Conservation (phyloP, 2,113 vertebrate genomes). For the Callionymus lyra region DNA sequence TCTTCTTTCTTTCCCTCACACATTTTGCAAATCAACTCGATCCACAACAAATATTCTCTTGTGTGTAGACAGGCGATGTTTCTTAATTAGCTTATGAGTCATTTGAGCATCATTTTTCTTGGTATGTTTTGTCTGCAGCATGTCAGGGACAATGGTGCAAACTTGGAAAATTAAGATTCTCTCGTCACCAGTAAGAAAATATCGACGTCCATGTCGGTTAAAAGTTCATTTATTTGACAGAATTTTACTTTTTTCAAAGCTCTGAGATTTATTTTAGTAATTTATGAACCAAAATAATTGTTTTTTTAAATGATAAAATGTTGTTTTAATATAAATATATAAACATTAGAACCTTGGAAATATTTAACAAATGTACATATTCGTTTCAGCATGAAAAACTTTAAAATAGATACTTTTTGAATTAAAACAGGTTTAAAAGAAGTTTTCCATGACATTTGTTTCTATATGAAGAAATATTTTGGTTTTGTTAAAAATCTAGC, state of each 20-base stretch:
- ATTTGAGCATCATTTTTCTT: slow-evolving; percentile 12
- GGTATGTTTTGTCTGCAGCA: slow-evolving; percentile 8
- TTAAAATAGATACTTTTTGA: too few species aligned
- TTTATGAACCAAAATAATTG: neutral
- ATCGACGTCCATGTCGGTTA: too few species aligned
- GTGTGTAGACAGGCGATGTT: slow-evolving; percentile 14
- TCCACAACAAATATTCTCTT: slow-evolving; percentile 18
- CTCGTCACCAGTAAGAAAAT: too few species aligned
- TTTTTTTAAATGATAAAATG: slow-evolving; percentile 1
- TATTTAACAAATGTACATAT: too few species aligned
- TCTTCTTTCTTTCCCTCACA: too few species aligned
- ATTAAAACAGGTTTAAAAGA: slow-evolving; percentile 1
- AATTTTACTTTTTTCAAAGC: neutral
- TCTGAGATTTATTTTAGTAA: neutral
- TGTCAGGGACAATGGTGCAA: neutral
- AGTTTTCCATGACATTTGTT: too few species aligned
- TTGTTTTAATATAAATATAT: neutral
- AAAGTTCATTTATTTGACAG: too few species aligned
- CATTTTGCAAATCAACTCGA: slow-evolving; percentile 8
- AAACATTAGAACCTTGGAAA: slow-evolving; percentile 5
- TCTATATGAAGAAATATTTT: too few species aligned
- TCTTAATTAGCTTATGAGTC: too few species aligned
- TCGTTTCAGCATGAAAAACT: slow-evolving; percentile 8
- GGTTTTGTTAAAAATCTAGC: too few species aligned
- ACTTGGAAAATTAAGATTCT: slow-evolving; percentile 1